Base-by-base conservation (phyloP, 2,888 invertebrate genomes). In the Ellobium chinense region DNA sequence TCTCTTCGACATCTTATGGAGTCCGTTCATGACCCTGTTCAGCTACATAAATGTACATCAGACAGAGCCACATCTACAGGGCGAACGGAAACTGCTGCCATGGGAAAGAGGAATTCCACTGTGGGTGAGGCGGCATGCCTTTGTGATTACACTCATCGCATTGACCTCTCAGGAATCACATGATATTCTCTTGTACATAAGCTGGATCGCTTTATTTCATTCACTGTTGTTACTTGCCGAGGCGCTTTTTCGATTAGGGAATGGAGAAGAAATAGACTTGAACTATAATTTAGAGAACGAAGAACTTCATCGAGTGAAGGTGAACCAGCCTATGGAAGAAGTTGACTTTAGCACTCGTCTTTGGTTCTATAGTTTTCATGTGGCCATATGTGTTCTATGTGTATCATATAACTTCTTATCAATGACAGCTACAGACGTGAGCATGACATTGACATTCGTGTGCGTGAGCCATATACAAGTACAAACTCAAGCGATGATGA, bases 1-100 rank as follows among this genome's bases (percentile, higher is more conserved):
- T 62, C 14, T 62, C 21, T 73, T 73, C 36, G 73, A 73, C 58
- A 24, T 24, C n/a, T 5, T 62, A 60, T 73, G 73, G 73, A 60
- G 34, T 9, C 73, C 73, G 24, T 34, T 73, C 29, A n/a, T 62
- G 31, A 7, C 24, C 24, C 1, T 62, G 39, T 27, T 73, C 18
- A 73, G 37, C 62, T 39, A 62, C 73, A 29, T 24, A 1, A 62
- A 36, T 24, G 14, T 73, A 7, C 37, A 37, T 1, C n/a, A 36
- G 14, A 54, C 62, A 24, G 39, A 73, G 34, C 58, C 37, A 58
- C 27, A 62, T 37, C 37, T 58, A 1, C 27, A 73, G 24, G 37
- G 37, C 12, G 1, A 27, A 24, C 3, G n/a, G 36, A 56, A 37
- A 24, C 37, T 24, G 2, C 5, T 37, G 21, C 39, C 58, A 9